Evolutionary conservation across 2,888 invertebrate genomes (phyloP), one percentile per base, ranked within the genome.

Genomic region (Phorcus lineatus): DNA sequence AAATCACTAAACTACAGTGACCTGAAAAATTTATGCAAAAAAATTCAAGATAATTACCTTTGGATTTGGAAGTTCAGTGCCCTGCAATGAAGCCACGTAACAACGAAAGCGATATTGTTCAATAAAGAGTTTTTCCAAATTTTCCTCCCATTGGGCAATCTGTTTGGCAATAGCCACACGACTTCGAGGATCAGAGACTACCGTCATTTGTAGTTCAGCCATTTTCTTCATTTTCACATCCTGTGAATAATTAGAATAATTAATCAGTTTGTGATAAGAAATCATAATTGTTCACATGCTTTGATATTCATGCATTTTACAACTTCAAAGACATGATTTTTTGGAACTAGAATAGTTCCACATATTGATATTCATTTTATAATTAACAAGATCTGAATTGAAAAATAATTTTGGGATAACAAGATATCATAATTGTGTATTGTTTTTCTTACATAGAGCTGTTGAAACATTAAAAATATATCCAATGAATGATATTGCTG

Each of bases 121-220:
- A 93, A 98, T 98, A 93, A 98, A 98, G 90, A 98, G 95, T 86
- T 98, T 95, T 93, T 99, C 99, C 88, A 99, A 95, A 93, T 98
- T 98, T 93, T 98, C 98, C 91, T 99, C 98, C 97, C 98, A 98
- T 93, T 97, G 97, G 83, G 97, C 95, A 93, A 99, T 97, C 94
- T 99, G 98, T 90, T 96, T 96, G 90, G 96, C 96, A 86, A 99
- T 96, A 94, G 98, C 98, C 91, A 97, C 97, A 81, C 97, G 96
- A 83, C 97, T 97, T 90, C 97, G 97, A 75, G 96, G 96, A 93
- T 98, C 98, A 76, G 97, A 96, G 47, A 98, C 97, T 79, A 98
- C 98, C n/a, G 97, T 97, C 94, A 98, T 96, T 94, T 99, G 98
- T 90, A 98, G 95, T 93, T 98, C 98, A n/a, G 98, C 98, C 98